Conservation (phyloP, 2,888 invertebrate species). For the Caenorhabditis sp. region DNA sequence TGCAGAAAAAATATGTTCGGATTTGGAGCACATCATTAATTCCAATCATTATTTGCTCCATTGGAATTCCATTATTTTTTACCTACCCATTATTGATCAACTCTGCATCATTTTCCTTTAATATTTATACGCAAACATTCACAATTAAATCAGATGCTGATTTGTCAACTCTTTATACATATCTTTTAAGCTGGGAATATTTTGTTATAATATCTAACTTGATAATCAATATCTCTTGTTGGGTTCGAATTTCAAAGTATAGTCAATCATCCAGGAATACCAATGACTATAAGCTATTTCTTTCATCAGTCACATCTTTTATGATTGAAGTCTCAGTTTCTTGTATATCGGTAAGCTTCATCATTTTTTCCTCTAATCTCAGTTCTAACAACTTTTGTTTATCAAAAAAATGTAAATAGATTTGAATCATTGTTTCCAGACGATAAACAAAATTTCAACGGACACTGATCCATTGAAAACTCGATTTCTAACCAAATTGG, state of each 20-base stretch:
- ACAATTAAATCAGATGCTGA: slow-evolving; percentile 10
- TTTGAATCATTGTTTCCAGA: slow-evolving; percentile 8
- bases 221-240: slow-evolving; percentile 17
- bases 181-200: slow-evolving; percentile 15
- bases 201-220: slow-evolving; percentile 13
- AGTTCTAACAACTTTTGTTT: too few species aligned
- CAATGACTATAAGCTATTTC: slow-evolving; percentile 22
- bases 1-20: slow-evolving; percentile 18
- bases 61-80: slow-evolving; percentile 8
- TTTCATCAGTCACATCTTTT: slow-evolving; percentile 27
- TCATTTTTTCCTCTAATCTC: neutral
- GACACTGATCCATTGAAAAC: slow-evolving; percentile 22
- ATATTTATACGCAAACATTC: slow-evolving; percentile 12
- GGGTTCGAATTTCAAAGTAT: slow-evolving; percentile 27
- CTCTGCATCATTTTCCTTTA: slow-evolving; percentile 19
- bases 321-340: slow-evolving; percentile 12
- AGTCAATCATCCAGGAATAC: slow-evolving; percentile 22
- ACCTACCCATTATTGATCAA: slow-evolving; percentile 20
- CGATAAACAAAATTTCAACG: slow-evolving; percentile 23
- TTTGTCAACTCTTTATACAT: slow-evolving; percentile 15
- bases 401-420: too few species aligned
- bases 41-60: slow-evolving; percentile 3
- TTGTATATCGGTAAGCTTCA: slow-evolving; percentile 10
- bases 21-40: slow-evolving; percentile 23
- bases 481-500: slow-evolving; percentile 12